These are phyloP conservation scores for Myripristis jacobus DNA, from an alignment of 2,797 vertebrate genomes.

Conservation along the genomic window DNA sequence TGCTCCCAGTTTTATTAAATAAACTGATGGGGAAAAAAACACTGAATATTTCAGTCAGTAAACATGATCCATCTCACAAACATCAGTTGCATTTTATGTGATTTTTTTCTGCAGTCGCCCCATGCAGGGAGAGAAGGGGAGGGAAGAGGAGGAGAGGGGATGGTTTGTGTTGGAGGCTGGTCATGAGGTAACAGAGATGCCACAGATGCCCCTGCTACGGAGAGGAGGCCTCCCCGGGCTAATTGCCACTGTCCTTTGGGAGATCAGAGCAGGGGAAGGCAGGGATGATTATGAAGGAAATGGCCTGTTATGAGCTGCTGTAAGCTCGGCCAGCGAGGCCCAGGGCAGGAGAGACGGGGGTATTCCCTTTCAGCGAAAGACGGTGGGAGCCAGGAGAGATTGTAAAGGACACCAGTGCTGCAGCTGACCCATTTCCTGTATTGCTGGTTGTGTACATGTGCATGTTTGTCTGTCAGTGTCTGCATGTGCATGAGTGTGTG, in stretches of 20 bases:
- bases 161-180: slow-evolving; percentile 14
- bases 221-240: slow-evolving; percentile 36
- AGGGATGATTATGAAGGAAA: slow-evolving; percentile 75
- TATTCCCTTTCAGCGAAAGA: slow-evolving; percentile 69
- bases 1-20: neutral
- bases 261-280: slow-evolving; percentile 64
- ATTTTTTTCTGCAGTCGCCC: neutral
- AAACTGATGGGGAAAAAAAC: too few species aligned
- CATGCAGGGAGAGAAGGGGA: neutral
- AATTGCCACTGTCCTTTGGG: slow-evolving; percentile 63
- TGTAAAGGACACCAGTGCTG: slow-evolving; percentile 72
- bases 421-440: slow-evolving; percentile 70
- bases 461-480: slow-evolving; percentile 39
- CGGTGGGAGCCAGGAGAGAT: slow-evolving; percentile 63
- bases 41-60: too few species aligned
- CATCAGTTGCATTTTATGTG: neutral
- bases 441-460: slow-evolving; percentile 36
- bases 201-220: slow-evolving; percentile 50
- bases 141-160: too few species aligned
- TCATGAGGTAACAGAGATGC: slow-evolving; percentile 61
- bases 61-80: neutral
- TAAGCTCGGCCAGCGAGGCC: slow-evolving; percentile 40
- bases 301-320: slow-evolving; percentile 65
- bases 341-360: slow-evolving; percentile 34
- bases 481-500: neutral